Base-by-base conservation (phyloP, 1,140 invertebrate species). In the Macrobrachium rosenbergii region DNA sequence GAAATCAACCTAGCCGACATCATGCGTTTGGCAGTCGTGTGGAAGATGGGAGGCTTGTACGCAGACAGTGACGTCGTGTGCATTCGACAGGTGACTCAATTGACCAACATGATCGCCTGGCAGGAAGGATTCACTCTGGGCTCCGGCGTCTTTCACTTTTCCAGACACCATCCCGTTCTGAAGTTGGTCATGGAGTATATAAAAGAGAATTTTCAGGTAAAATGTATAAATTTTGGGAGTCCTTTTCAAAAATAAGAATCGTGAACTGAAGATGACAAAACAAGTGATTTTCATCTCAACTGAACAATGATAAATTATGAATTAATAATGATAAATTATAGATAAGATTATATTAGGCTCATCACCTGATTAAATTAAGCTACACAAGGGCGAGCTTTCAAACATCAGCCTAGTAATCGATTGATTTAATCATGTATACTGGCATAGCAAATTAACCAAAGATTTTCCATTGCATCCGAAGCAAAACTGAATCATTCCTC, bases 21-120 rank as follows among this genome's bases (percentile, higher is more conserved):
- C n/a, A 43, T 52, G 59, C 58, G 83, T 2, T 60, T 86, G 62
- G 83, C 58, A 5, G 23, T 86, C 37, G 83, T 86, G 45, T 86
- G 78, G 75, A 69, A 86, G 67, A 16, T 79, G 19, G 83, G 83
- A 2, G 83, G 83, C 23, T 79, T 86, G 58, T 86, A 86, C 75
- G 52, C 58, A 16, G 83, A 86, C 76, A 86, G 59, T 14, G 83
- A 86, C 62, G 75, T 86, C 21, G 76, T 86, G 63, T 67, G 63
- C 52, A 62, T 86, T 28, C 19, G 75, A 12, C 21, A 52, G 11
- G 58, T 86, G 58, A 58, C 76, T 5, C n/a, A 43, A 0, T 75
- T 86, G 2, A 17, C 21, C 5, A 67, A 86, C 64, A 64, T 79
- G n/a, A 37, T 86, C 5, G 83, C 69, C 19, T 69, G 21, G 45